A percentile compares a stretch with the other conserved stretches of the same genome.
Conservation (phyloP, 2,113 vertebrate species). For the Peromyscus maniculatus region DNA sequence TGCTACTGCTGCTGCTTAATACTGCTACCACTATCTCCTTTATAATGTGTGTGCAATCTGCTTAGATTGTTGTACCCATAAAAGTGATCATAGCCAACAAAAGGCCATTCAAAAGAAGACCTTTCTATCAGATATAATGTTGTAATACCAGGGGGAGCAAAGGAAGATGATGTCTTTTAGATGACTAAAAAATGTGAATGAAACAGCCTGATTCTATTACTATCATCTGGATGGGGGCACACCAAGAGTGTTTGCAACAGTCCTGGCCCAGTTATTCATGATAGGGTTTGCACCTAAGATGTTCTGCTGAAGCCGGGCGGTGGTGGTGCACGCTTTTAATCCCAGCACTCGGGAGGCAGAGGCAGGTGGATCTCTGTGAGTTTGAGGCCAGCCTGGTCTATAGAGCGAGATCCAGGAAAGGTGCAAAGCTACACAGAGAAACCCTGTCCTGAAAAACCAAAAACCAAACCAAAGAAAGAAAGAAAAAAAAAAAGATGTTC, state of each 20-base stretch:
- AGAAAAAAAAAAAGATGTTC: neutral
- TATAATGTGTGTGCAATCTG: neutral
- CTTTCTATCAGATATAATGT: neutral
- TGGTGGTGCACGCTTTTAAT: no score
- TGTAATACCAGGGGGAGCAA: neutral
- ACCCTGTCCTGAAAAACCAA: no score
- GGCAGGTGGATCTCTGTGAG: no score
- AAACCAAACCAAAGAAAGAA: no score
- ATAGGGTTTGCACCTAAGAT: neutral
- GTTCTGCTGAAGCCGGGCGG: no score
- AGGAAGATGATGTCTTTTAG: neutral
- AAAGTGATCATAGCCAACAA: neutral
- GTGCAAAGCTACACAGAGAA: no score
- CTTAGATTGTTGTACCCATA: neutral
- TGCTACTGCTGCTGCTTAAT: neutral
- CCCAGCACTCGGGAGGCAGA: no score
- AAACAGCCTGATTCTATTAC: neutral
- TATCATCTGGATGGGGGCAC: no score
- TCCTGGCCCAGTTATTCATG: neutral
- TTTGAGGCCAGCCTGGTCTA: no score
- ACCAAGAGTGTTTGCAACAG: neutral
- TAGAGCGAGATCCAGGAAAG: no score
- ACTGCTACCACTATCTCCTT: neutral
- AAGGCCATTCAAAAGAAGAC: neutral
- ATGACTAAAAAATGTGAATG: neutral